Percentiles rank a stretch among this genome's conserved stretches.
phyloP scores from a whole-genome alignment of 2,797 vertebrate genomes.

The Phyllotis vaccarum region DNA sequence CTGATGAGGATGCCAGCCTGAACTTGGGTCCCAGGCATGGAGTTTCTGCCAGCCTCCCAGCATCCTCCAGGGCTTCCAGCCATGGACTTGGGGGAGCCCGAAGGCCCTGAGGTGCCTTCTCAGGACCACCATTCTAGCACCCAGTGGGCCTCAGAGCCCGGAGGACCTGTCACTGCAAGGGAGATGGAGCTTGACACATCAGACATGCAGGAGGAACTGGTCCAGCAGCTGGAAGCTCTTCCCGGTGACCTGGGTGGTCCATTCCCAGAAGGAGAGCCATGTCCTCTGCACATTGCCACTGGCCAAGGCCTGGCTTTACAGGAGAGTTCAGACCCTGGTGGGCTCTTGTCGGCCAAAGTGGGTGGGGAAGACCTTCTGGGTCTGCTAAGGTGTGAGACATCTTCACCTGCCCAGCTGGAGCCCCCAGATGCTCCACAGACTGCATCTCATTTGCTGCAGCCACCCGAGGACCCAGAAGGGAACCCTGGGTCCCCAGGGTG shows the following conservation, averaged over 20 bases:
- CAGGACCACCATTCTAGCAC: neutral
- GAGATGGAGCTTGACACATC: constrained; percentile 62
- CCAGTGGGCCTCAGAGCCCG: neutral
- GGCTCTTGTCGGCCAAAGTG: constrained; percentile 92
- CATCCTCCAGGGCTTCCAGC: constrained; percentile 52
- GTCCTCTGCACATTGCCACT: constrained; percentile 86
- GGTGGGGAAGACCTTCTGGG: constrained; percentile 91
- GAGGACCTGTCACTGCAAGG: fast-evolving
- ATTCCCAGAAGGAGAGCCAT: constrained; percentile 72
- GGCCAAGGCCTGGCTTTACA: constrained; percentile 79
- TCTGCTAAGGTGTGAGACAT: constrained; percentile 90
- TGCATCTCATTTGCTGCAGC: constrained; percentile 48
- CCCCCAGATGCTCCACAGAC: neutral
- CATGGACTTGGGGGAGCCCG: constrained; percentile 81
- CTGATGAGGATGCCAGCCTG: neutral
- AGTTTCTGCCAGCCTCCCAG: constrained; percentile 38
- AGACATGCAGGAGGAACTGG: constrained; percentile 87
- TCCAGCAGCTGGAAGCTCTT: constrained; percentile 90
- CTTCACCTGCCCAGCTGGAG: neutral
- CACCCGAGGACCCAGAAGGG: constrained; percentile 70
- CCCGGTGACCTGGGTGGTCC: constrained; percentile 45
- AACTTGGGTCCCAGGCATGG: constrained; percentile 67
- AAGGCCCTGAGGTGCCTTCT: neutral
- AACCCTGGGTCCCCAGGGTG: constrained; percentile 69
- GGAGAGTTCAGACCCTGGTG: constrained; percentile 74